Evolutionary conservation across 2,888 invertebrate genomes (phyloP), one percentile per base, ranked within the genome.

Genomic region (Cepaea hortensis): DNA sequence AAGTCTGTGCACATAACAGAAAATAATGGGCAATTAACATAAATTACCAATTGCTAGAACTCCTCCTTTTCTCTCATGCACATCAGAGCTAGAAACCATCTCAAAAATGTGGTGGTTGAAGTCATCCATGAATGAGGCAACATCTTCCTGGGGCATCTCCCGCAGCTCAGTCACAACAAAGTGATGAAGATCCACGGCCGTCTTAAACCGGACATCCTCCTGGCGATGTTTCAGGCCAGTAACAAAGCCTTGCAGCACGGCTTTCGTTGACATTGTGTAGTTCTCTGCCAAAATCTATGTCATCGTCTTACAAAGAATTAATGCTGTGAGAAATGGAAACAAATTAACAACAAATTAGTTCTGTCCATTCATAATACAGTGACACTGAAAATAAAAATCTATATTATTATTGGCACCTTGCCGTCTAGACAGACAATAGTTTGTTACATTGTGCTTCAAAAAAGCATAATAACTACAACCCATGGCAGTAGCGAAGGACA

Each of bases 61-160:
- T 85, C 98, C 98, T 87, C 98, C 98, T 95, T 98, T 98, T 93
- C 97, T 98, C 94, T 98, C 98, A 95, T 97, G 97, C 68, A 97
- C 96, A 94, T 99, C 98, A 79, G 97, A 96, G 91, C 98, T 97
- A 20, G 97, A 97, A 3, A 98, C 98, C 98, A 99, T 98, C 94
- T 98, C 98, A 94, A 97, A 98, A 90, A 99, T 98, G 93, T 98
- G 97, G 93, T 98, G 97, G 94, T 98, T 98, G 93, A 98, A 98
- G 90, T 98, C 97, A 94, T 99, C 98, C 94, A 98, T 96, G 94
- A 99, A 98, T 88, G 96, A 96, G 50, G 97, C 97, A 90, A 98
- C 96, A 93, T 98, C 98, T 93, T 98, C 98, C 87, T 97, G 96
- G 0, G 97, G 97, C 91, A 93, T 91, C 85, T 94, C 94, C 61